phyloP scores from a whole-genome alignment of 2,888 invertebrate species.

The Melanchra persicariae region DNA sequence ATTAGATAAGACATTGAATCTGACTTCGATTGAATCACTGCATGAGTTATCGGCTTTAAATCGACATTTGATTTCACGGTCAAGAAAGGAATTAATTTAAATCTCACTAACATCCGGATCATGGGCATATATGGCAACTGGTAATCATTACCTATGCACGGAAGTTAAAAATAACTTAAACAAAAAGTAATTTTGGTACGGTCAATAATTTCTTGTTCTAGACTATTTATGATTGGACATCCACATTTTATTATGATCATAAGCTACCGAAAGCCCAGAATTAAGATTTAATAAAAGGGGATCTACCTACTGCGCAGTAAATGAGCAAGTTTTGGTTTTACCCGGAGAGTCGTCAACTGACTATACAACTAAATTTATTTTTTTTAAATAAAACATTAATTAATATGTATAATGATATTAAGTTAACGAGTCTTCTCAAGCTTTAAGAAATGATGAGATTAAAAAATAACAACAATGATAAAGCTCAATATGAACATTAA shows the following conservation, averaged over 20 bases:
- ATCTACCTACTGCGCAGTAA: conserved; percentile 8
- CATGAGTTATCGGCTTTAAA: conserved; percentile 62
- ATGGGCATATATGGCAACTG: conserved; percentile 40
- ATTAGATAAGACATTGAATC: conserved; percentile 70
- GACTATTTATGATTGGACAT: background rate
- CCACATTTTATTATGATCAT: background rate
- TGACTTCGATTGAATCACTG: conserved; percentile 67
- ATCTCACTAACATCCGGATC: conserved; percentile 53
- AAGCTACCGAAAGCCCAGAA: background rate
- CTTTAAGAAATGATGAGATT: background rate
- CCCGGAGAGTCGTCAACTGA: background rate
- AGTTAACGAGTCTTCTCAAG: background rate
- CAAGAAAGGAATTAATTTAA: conserved; percentile 58
- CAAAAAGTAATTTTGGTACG: conserved; percentile 32
- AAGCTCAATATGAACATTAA: background rate
- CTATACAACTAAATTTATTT: conserved; percentile 4
- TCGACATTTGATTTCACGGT: conserved; percentile 65
- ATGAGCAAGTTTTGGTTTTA: conserved; percentile 23
- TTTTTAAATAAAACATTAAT: background rate
- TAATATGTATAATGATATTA: conserved; percentile 3
- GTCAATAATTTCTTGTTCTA: conserved; percentile 13
- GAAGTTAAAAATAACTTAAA: conserved; percentile 46
- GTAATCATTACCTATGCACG: conserved; percentile 47
- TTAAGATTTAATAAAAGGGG: conserved; percentile 7
- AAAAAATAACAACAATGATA: background rate